Evolutionary conservation across 2,113 vertebrate genomes (phyloP).

Genomic region (Myiozetetes cayanensis): DNA sequence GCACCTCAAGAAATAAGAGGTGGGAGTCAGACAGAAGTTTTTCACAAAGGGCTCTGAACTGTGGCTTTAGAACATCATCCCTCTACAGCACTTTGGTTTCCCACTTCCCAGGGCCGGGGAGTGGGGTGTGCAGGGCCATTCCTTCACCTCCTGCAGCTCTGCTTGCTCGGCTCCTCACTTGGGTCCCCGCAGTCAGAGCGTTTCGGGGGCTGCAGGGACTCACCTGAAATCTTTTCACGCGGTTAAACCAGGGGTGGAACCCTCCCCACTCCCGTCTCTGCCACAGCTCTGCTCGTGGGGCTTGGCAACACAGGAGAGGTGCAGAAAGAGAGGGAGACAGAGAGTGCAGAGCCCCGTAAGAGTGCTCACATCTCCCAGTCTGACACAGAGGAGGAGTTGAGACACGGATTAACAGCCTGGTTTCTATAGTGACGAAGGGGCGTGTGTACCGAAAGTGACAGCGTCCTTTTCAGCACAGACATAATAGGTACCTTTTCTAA

Average conservation of each 20-base stretch:
- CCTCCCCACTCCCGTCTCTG: background rate
- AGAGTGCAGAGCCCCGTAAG: background rate
- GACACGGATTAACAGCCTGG: background rate
- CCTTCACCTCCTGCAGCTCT: background rate
- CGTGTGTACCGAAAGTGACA: background rate
- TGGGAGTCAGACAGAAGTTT: background rate
- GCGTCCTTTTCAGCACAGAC: background rate
- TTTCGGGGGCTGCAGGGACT: rapidly evolving
- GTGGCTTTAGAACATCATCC: background rate
- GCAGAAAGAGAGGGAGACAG: background rate
- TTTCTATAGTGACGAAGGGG: background rate
- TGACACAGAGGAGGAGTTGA: background rate
- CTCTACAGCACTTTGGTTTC: background rate
- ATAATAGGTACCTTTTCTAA: background rate
- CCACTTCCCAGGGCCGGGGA: background rate
- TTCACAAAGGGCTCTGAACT: background rate
- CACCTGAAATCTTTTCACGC: background rate
- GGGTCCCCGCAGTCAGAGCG: background rate
- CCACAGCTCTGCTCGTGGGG: background rate
- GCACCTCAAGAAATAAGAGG: background rate
- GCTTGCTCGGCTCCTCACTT: background rate
- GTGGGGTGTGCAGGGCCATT: background rate
- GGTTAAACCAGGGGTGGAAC: background rate
- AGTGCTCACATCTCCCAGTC: background rate
- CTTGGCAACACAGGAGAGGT: background rate